Base-by-base conservation (phyloP, 2,113 vertebrate genomes). In the Halcyon senegalensis region DNA sequence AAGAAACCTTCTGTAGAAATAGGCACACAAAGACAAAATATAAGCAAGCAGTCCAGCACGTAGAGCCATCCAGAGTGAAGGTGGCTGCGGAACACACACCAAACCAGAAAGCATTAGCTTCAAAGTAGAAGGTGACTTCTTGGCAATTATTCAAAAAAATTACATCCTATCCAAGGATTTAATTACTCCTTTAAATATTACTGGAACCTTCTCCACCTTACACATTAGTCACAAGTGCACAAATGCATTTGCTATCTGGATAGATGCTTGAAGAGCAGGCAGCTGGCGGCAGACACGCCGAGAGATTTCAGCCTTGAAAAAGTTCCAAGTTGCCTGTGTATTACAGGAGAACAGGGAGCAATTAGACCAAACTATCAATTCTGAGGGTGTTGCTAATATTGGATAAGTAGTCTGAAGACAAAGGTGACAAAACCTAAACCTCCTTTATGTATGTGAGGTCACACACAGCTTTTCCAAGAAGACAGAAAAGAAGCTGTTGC, bases 141-240 rank as follows among this genome's bases (percentile, higher is more conserved):
- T 69, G 37, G 50, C 79, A 90, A 85, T 41, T 68, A 87, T 10
- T 87, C 16, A 63, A 28, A 85, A 89, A 48, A 81, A 37, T 35
- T 53, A 69, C 55, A 74, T 67, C 58, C 41, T 80, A 80, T 19
- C 2, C 3, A 84, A 63, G 11, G 25, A 90, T 69, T 83, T 83
- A 88, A 92, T 88, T 87, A 58, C 44, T 88, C 85, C 72, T 69
- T 50, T 92, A 80, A 73, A 74, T 67, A 83, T 84, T 90, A 59
- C 68, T 70, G 55, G 70, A 94, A 77, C 63, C 85, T 92, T 50
- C 75, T 74, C 55, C 85, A 66, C 53, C 68, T 86, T 24, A 16
- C 14, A 30, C 31, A 67, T 90, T 21, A 80, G 59, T 77, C 75
- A 86, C 7, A 86, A 92, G 67, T 6, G 11, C 59, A 95, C 59